Conservation (phyloP, 2,113 vertebrate species). For the Saimiri boliviensis region DNA sequence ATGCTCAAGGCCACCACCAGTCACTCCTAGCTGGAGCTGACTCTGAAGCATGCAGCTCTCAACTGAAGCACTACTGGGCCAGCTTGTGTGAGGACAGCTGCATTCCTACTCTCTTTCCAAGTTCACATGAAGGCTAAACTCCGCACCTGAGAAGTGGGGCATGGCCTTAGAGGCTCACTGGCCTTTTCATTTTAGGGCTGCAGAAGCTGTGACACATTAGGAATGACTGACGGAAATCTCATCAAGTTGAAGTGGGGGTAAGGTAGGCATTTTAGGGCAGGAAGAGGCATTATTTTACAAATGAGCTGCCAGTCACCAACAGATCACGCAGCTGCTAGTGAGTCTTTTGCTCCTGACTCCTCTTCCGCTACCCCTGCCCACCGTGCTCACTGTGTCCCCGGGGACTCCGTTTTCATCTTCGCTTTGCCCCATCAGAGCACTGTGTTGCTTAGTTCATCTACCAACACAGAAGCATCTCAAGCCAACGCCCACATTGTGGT, state of each 20-base stretch:
- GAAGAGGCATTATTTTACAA: not conserved
- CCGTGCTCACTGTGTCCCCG: not conserved
- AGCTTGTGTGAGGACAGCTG: rapidly evolving
- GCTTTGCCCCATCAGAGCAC: not conserved
- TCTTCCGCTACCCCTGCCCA: not conserved
- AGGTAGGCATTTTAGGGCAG: not conserved
- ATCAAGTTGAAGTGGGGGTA: not conserved
- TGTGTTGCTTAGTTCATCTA: not conserved
- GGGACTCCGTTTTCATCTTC: not conserved
- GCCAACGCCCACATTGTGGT: not conserved
- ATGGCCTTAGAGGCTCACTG: no score
- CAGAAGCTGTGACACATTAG: not conserved
- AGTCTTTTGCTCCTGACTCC: not conserved
- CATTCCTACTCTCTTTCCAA: no score
- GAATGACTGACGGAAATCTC: not conserved
- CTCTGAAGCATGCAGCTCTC: no score
- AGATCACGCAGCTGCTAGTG: not conserved
- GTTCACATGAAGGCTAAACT: not conserved
- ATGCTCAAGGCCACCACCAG: not conserved
- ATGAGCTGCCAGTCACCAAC: not conserved
- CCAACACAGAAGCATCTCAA: not conserved
- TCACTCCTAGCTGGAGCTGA: not conserved
- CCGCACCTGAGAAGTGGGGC: not conserved
- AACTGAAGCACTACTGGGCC: not conserved
- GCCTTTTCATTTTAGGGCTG: not conserved